Percentiles rank a stretch among this genome's conserved stretches.
Evolutionary conservation across 2,888 invertebrate species (phyloP).

Genomic region (Terebella lapidaria): DNA sequence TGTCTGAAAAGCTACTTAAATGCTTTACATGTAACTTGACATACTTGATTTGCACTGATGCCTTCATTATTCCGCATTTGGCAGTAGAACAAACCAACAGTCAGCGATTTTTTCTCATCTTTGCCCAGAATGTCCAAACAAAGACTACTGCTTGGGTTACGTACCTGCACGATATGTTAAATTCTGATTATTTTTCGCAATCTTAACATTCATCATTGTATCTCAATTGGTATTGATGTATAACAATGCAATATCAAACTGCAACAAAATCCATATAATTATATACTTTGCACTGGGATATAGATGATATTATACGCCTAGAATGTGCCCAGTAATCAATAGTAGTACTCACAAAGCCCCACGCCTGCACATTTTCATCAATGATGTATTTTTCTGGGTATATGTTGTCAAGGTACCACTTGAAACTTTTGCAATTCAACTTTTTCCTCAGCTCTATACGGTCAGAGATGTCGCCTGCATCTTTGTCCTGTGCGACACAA

Average conservation of each 20-base stretch:
- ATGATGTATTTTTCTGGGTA: constrained; percentile 86
- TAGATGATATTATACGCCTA: not conserved
- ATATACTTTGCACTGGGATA: not conserved
- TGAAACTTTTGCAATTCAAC: constrained; percentile 78
- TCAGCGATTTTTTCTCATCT: constrained; percentile 49
- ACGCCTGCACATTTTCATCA: constrained; percentile 70
- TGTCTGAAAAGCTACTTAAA: no score
- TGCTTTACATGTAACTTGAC: no score
- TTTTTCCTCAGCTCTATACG: constrained; percentile 72
- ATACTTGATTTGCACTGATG: constrained; percentile 48
- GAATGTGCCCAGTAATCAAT: not conserved
- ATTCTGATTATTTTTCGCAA: not conserved
- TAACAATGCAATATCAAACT: not conserved
- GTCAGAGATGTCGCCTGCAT: constrained; percentile 73
- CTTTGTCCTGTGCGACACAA: constrained; percentile 6
- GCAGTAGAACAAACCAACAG: constrained; percentile 47
- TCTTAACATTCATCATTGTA: not conserved
- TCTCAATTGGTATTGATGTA: not conserved
- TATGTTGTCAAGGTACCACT: constrained; percentile 83
- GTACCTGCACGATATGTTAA: constrained; percentile 31
- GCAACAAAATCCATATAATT: not conserved
- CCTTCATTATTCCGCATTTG: constrained; percentile 37
- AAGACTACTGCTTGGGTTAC: constrained; percentile 45
- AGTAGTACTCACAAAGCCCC: constrained; percentile 59
- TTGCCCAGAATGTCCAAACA: constrained; percentile 51